Conservation (phyloP, 2,888 invertebrate genomes). For the Oscheius sp. region DNA sequence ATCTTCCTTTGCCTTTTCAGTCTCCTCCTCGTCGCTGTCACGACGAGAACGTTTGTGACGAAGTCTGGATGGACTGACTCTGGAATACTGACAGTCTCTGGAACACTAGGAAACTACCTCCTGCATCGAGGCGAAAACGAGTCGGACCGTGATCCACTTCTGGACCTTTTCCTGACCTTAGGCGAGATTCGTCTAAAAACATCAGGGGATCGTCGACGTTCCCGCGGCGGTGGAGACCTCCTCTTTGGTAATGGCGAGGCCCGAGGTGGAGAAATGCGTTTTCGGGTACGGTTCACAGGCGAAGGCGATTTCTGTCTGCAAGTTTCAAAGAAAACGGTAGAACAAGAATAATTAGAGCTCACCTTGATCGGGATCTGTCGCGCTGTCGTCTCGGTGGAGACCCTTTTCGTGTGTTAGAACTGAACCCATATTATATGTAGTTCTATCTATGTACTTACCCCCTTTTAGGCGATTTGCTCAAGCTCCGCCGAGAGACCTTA, state of each 20-base stretch:
- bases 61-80: conserved; percentile 4
- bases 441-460: background rate
- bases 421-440: background rate
- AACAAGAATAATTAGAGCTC: background rate
- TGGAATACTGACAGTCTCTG: conserved; percentile 4
- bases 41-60: conserved; percentile 14
- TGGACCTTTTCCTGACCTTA: too few species aligned
- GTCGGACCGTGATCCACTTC: too few species aligned
- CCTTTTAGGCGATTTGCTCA: conserved; percentile 1
- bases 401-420: background rate
- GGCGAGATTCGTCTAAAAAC: too few species aligned
- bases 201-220: background rate
- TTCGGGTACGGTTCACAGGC: background rate
- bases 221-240: background rate
- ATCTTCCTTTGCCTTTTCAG: conserved; percentile 22
- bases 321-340: background rate
- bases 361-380: conserved; percentile 7
- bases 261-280: too few species aligned
- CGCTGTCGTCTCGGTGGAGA: conserved; percentile 22
- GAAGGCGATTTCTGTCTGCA: background rate
- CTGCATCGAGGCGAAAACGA: background rate
- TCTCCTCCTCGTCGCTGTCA: conserved; percentile 28
- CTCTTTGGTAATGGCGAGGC: too few species aligned
- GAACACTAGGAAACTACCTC: background rate
- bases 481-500: background rate